Evolutionary conservation across 2,888 invertebrate genomes (phyloP).

Genomic region (Trachelus stipa): DNA sequence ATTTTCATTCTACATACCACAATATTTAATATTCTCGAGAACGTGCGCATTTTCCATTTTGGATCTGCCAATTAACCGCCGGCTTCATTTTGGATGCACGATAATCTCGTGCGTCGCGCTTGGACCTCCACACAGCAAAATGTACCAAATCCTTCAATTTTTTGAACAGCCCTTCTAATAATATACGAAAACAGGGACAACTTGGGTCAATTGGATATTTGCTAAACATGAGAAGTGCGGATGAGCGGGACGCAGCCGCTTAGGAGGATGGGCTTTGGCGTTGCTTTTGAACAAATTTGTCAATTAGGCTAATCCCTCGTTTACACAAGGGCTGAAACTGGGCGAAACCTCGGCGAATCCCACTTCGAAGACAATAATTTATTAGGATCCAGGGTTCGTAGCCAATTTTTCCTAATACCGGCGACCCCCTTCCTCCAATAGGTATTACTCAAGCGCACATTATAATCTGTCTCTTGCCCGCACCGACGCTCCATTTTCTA

Average conservation of each 20-base stretch:
- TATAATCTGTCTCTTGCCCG: neutral
- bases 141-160: neutral
- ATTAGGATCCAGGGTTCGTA: conserved; percentile 16
- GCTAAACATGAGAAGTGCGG: neutral
- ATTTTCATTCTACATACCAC: conserved; percentile 32
- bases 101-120: neutral
- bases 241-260: neutral
- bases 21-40: neutral
- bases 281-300: conserved; percentile 6
- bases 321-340: conserved; percentile 14
- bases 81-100: neutral
- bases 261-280: neutral
- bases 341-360: conserved; percentile 9
- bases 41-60: neutral
- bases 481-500: neutral
- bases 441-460: conserved; percentile 14
- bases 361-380: conserved; percentile 25
- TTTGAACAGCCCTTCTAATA: neutral
- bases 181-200: neutral
- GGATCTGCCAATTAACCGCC: neutral
- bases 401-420: conserved; percentile 24
- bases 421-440: neutral
- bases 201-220: neutral
- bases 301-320: conserved; percentile 8
- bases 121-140: neutral